A percentile compares a stretch with the other conserved stretches of the same genome.
Evolutionary conservation across 2,888 invertebrate genomes (phyloP).

Genomic region (Chloromyia formosa): DNA sequence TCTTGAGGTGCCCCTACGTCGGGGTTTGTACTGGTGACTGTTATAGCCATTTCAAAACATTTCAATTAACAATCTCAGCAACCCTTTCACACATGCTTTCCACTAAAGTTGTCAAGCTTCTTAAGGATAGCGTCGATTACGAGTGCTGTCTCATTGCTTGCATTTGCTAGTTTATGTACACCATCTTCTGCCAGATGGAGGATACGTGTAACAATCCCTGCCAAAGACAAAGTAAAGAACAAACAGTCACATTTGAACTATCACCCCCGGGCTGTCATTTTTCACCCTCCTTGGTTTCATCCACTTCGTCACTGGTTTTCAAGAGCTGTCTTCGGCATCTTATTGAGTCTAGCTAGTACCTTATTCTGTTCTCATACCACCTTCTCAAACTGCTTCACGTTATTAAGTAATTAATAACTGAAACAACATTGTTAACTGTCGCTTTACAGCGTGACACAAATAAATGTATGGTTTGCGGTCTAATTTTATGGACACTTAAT

Average conservation of each 20-base stretch:
- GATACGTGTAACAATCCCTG: no score
- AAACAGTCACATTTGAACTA: background rate
- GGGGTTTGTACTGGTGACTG: no score
- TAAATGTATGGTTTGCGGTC: constrained; percentile 37
- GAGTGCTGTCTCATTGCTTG: no score
- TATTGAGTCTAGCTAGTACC: background rate
- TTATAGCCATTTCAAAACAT: no score
- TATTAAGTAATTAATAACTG: constrained; percentile 42
- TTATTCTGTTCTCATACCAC: background rate
- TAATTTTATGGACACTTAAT: constrained; percentile 40
- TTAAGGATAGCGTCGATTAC: no score
- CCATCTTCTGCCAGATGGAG: no score
- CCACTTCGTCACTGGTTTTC: background rate
- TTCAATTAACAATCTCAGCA: no score
- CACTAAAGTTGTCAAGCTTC: no score
- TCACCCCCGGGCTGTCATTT: background rate
- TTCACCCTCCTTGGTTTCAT: background rate
- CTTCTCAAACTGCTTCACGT: background rate
- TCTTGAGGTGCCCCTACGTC: no score
- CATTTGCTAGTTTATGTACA: no score
- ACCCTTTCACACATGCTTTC: no score
- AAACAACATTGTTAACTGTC: constrained; percentile 16
- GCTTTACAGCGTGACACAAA: constrained; percentile 32
- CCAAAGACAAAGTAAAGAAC: no score
- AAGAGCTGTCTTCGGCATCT: background rate